Conservation (phyloP, 2,797 vertebrate genomes). For the Pogoniulus pusillus region DNA sequence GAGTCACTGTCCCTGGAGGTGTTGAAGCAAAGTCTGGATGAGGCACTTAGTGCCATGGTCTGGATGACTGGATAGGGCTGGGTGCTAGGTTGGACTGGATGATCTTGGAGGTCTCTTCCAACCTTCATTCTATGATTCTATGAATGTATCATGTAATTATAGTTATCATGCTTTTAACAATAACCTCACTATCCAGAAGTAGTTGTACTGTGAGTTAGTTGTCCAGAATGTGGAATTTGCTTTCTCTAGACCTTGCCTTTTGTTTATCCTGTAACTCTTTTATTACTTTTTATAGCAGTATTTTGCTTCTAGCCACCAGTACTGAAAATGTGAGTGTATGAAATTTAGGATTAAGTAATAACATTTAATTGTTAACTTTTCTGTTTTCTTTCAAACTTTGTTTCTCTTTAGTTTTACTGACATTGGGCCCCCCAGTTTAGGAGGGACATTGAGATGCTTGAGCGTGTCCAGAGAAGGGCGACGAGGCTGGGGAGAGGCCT, state of each 20-base stretch:
- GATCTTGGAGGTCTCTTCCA: too few relatives aligned
- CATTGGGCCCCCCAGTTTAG: too few relatives aligned
- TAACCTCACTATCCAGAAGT: background rate
- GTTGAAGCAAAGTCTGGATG: too few relatives aligned
- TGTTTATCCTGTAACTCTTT: background rate
- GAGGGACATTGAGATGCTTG: too few relatives aligned
- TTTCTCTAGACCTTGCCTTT: background rate
- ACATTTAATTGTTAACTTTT: background rate
- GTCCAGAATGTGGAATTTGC: background rate
- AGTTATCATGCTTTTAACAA: background rate
- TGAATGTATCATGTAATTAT: background rate
- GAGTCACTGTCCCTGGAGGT: too few relatives aligned
- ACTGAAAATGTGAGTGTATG: background rate
- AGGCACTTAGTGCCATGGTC: too few relatives aligned
- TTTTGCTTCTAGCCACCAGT: background rate
- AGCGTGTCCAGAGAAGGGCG: too few relatives aligned
- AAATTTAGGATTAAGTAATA: background rate
- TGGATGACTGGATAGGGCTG: too few relatives aligned
- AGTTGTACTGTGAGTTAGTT: background rate
- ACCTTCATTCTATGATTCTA: too few relatives aligned
- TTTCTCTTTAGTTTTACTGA: too few relatives aligned
- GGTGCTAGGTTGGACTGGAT: too few relatives aligned
- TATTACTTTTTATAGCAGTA: background rate
- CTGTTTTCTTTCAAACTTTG: background rate
- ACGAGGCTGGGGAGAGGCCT: too few relatives aligned